These are phyloP conservation scores for Elephas maximus DNA, from an alignment of 2,113 vertebrate species.

Conservation along the genomic window DNA sequence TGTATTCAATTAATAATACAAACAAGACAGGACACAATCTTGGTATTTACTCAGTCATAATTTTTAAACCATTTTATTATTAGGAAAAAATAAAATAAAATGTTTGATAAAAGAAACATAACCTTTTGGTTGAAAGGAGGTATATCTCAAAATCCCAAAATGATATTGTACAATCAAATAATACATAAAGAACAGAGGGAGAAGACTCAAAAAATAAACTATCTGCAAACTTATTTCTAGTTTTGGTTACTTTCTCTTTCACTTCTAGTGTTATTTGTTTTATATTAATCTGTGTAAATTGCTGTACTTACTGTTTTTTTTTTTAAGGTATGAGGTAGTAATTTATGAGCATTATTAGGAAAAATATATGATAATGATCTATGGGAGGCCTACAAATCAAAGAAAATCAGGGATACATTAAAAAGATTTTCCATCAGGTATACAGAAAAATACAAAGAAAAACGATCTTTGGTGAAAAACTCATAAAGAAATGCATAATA, in stretches of 20 bases:
- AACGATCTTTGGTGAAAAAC: conserved; percentile 82
- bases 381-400: conserved; percentile 92
- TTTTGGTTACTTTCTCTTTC: conserved; percentile 4
- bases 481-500: conserved; percentile 77
- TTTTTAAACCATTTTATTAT: conserved; percentile 6
- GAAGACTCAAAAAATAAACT: background rate
- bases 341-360: conserved; percentile 82
- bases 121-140: background rate
- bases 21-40: background rate
- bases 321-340: conserved; percentile 74
- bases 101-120: conserved; percentile 13
- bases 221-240: background rate
- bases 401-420: conserved; percentile 96
- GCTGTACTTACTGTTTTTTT: conserved; percentile 32
- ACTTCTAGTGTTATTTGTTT: background rate
- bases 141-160: conserved; percentile 25
- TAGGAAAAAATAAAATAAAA: background rate
- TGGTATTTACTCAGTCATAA: background rate
- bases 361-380: conserved; percentile 76
- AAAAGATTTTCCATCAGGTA: conserved; percentile 95
- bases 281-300: background rate
- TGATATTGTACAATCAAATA: background rate
- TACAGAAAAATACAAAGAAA: conserved; percentile 91
- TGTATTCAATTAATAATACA: background rate
- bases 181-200: background rate